Base-by-base conservation (phyloP, 23 tunicate species). In the Diplosoma virens region DNA sequence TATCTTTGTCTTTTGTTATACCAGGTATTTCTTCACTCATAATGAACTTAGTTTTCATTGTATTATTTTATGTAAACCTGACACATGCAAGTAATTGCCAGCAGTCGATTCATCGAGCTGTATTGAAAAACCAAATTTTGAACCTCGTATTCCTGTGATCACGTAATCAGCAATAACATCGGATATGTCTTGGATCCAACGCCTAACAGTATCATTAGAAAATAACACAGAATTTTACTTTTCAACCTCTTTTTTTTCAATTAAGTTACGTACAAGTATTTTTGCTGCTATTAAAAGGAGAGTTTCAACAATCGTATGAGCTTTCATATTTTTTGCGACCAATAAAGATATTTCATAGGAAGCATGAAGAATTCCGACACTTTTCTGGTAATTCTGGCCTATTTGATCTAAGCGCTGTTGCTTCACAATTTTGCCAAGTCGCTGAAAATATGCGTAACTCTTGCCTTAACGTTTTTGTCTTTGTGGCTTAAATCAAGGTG, bases 101-200 rank as follows among this genome's bases (percentile, higher is more conserved):
- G 67, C 83, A 67, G 83, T 79, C 78, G 77, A 79, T 48, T 79
- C 83, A 67, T 79, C 83, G 28, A 79, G 83, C 67, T 79, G 83
- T 16, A 75, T 58, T 73, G 80, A 33, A 75, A 75, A 75, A 4
- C 80, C 75, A 59, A 58, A 75, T 33, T 79, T 79, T 26, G 83
- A 79, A 23, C 46, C 76, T 67, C 46, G 66, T 66, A 79, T 76
- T 79, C 83, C 83, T 23, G 76, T 59, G 67, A 79, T 79, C 33
- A 79, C 83, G 41, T 79, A 76, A 5, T 79, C 78, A 18, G 75
- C 76, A 79, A 79, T 79, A 27, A 66, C 83, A 67, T 9, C 52
- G 16, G 52, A 45, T 16, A 45, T 45, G 16, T 45, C 52, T 26
- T 79, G 60, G 25, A 79, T 79, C 20, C 83, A 76, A 36, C 76